Evolutionary conservation across 2,888 invertebrate genomes (phyloP), one percentile per base, ranked within the genome.

Genomic region (Pristionchus mayeri): DNA sequence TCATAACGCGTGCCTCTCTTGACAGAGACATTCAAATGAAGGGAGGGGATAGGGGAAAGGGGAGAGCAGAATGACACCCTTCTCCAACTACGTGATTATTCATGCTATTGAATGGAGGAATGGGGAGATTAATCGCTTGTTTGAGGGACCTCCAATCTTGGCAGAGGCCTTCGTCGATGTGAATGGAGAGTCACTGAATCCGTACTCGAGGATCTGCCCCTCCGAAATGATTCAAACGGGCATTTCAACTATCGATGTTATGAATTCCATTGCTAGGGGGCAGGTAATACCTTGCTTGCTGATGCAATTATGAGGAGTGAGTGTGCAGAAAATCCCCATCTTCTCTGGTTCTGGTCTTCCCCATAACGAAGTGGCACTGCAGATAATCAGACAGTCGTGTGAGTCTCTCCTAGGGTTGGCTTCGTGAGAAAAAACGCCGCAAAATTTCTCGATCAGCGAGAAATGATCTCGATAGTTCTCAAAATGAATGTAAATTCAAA

Each of bases 221-320:
- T 98, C 99, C 94, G 99, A 99, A 95, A 99, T 99, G 99, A 98
- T 99, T 92, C 98, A 99, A 94, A 99, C 98, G 86, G 96, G 96
- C 94, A 97, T 97, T 91, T 98, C 98, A 78, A 98, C 98, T 89
- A 98, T 99, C 91, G 99, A 99, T 94, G 98, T 98, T 91, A 98
- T 99, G 98, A 99, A 99, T 94, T 98, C 98, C 85, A 99, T 99
- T 94, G 99, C 98, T 90, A 95, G 99, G 94, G 99, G 99, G 24
- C 88, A 87, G 84, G 84, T 86, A 63, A 11, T 30, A 34, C 24
- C 34, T 2, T 2, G 6, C 34, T 48, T 34, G 30, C n/a, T 24
- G 71, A 21, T 57, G n/a, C 6, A n/a, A 57, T 6, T 57, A 21
- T 6, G 21, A 24, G n/a, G 7, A 13, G 7, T 57, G 21, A 21